phyloP scores from a whole-genome alignment of 1,140 invertebrate genomes.

The Chironomus tepperi region DNA sequence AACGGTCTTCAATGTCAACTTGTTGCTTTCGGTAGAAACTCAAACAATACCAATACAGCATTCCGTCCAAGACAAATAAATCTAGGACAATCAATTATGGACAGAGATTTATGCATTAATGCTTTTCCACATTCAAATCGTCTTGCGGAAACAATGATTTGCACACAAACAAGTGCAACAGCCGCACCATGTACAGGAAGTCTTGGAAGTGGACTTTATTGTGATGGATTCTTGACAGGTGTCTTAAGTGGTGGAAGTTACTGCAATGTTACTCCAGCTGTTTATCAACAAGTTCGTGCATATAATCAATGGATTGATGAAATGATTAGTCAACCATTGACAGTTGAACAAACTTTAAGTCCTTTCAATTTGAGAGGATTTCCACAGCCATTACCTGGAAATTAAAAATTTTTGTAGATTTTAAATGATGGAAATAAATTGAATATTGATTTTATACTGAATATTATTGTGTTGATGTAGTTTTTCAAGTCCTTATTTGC shows the following conservation, averaged over 20 bases:
- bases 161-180: background rate
- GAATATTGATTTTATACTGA: too few species aligned
- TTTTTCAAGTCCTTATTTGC: too few species aligned
- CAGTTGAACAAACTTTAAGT: background rate
- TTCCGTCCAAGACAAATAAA: background rate
- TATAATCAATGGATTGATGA: background rate
- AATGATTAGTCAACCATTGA: background rate
- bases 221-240: background rate
- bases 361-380: background rate
- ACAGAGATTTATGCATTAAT: background rate
- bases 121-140: background rate
- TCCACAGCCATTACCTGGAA: background rate
- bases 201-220: background rate
- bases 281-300: slow-evolving; percentile 8
- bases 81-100: background rate
- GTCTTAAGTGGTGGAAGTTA: background rate
- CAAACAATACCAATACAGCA: background rate
- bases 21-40: background rate
- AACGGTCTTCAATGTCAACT: background rate
- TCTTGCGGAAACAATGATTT: background rate
- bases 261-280: background rate
- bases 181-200: background rate
- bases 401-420: background rate
- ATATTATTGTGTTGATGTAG: too few species aligned
- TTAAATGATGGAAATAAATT: background rate